Percentiles rank a stretch among this genome's conserved stretches.
Evolutionary conservation across 2,797 vertebrate species (phyloP).

Genomic region (Schizothorax lantsangensis): DNA sequence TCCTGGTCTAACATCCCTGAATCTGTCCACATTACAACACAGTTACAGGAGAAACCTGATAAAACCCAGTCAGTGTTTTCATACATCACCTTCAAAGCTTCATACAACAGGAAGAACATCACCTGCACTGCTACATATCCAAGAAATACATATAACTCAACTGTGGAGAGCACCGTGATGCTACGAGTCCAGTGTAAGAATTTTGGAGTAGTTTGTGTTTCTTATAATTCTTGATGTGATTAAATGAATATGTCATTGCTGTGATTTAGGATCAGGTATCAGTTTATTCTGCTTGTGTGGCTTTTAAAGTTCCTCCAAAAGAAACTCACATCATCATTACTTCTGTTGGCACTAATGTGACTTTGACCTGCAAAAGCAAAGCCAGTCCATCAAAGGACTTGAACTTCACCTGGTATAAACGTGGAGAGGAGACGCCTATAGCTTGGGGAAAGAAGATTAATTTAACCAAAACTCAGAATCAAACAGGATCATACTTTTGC

Average conservation of each 20-base stretch:
- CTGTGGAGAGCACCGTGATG: conserved; percentile 20
- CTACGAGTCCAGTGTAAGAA: conserved; percentile 27
- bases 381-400: neutral
- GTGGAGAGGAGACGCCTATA: neutral
- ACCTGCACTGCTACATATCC: conserved; percentile 63
- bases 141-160: conserved; percentile 30
- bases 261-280: no score
- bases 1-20: conserved; percentile 60
- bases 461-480: conserved; percentile 32
- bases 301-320: no score
- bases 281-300: no score
- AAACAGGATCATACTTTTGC: conserved; percentile 61
- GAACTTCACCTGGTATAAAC: conserved; percentile 68
- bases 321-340: no score
- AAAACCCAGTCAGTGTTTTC: conserved; percentile 56
- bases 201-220: no score
- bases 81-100: conserved; percentile 57
- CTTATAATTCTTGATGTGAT: no score
- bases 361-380: no score
- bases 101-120: conserved; percentile 62
- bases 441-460: conserved; percentile 36
- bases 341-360: no score
- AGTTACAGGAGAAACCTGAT: conserved; percentile 51
- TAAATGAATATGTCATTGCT: no score
- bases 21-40: conserved; percentile 12